Evolutionary conservation across 2,797 vertebrate species (phyloP).

Genomic region (Psittacula echo): DNA sequence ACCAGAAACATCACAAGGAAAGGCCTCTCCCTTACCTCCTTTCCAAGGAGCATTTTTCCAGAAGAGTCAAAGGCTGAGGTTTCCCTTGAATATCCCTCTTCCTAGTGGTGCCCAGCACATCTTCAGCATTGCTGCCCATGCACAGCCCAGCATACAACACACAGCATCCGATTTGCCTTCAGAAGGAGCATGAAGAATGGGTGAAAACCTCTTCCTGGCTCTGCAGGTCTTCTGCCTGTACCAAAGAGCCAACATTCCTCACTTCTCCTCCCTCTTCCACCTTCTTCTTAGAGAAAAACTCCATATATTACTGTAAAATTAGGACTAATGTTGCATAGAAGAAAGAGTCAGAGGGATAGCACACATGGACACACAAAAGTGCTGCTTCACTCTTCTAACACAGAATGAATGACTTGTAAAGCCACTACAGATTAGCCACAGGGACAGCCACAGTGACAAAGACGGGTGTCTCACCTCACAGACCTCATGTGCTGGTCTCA

Average conservation of each 20-base stretch:
- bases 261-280: neutral
- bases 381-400: neutral
- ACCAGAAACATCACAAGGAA: neutral
- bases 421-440: neutral
- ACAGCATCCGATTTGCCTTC: neutral
- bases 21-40: neutral
- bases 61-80: neutral
- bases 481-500: rapidly evolving
- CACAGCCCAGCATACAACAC: neutral
- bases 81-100: neutral
- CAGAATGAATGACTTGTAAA: neutral
- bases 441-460: neutral
- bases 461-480: neutral
- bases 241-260: neutral
- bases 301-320: neutral
- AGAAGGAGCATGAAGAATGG: neutral
- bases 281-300: neutral
- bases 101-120: neutral
- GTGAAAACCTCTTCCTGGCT: neutral
- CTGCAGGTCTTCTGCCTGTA: neutral
- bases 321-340: neutral
- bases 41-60: neutral
- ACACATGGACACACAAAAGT: neutral
- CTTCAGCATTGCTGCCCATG: rapidly evolving
- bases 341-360: neutral